Evolutionary conservation across 2,888 invertebrate genomes (phyloP).

Genomic region (Hypomecis atomaria): DNA sequence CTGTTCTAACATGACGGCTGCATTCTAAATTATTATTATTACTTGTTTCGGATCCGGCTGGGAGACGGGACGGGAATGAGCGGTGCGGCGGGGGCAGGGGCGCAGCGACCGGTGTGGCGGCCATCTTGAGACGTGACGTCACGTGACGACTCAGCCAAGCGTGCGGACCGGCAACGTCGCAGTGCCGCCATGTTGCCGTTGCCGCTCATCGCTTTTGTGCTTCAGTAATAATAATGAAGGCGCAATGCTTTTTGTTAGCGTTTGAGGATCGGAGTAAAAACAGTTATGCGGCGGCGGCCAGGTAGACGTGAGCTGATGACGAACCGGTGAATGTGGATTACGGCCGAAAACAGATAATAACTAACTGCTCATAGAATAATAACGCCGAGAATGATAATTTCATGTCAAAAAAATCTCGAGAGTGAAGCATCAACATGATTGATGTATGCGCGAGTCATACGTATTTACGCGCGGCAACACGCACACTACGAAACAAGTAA

Average conservation of each 20-base stretch:
- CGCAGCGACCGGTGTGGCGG: constrained; percentile 75
- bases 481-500: no score
- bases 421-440: no score
- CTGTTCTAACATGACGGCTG: constrained; percentile 76
- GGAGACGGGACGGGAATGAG: constrained; percentile 58
- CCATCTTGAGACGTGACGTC: constrained; percentile 85
- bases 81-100: constrained; percentile 65
- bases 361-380: constrained; percentile 19
- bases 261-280: constrained; percentile 72
- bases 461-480: no score
- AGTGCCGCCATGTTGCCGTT: constrained; percentile 70
- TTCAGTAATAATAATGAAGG: constrained; percentile 76
- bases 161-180: constrained; percentile 79
- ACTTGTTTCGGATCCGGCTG: constrained; percentile 75
- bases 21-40: constrained; percentile 78
- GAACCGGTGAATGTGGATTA: constrained; percentile 30
- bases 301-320: constrained; percentile 60
- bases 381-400: no score
- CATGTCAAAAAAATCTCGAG: no score
- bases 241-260: constrained; percentile 69
- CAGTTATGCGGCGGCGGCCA: constrained; percentile 73
- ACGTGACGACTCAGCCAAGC: constrained; percentile 83
- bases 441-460: no score
- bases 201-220: constrained; percentile 58
- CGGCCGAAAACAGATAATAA: constrained; percentile 15